These are phyloP conservation scores for Coreoperca whiteheadi DNA, from an alignment of 2,113 vertebrate species.

Conservation along the genomic window DNA sequence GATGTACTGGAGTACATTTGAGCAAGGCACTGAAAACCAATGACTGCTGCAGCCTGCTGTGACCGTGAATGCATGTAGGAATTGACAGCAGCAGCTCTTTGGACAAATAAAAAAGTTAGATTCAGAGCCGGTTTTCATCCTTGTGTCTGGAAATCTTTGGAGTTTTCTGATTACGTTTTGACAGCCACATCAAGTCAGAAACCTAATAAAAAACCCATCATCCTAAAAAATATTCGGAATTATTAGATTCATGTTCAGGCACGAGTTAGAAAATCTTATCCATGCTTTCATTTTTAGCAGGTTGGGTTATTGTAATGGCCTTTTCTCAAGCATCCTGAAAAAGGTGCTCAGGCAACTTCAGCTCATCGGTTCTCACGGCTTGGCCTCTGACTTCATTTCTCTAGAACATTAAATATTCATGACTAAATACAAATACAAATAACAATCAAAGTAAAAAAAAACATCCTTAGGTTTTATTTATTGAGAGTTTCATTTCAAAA, in stretches of 20 bases:
- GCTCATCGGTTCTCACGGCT: not conserved
- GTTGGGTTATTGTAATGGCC: not conserved
- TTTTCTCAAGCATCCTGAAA: not conserved
- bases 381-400: not conserved
- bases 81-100: slow-evolving; percentile 7
- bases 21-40: not conserved
- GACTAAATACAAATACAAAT: not conserved
- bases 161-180: not conserved
- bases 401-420: not conserved
- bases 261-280: not conserved
- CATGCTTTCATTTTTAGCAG: not conserved
- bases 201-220: not conserved
- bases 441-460: not conserved
- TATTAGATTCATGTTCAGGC: not conserved
- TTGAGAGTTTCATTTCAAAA: not conserved
- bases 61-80: slow-evolving; percentile 11
- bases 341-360: not conserved
- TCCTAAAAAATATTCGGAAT: not conserved
- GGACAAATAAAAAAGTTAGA: slow-evolving; percentile 50
- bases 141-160: not conserved
- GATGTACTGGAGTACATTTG: not conserved
- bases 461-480: not conserved
- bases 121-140: not conserved
- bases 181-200: not conserved
- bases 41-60: slow-evolving; percentile 10